These are phyloP conservation scores for Rhingia rostrata DNA, from an alignment of 2,888 invertebrate species.

Conservation along the genomic window DNA sequence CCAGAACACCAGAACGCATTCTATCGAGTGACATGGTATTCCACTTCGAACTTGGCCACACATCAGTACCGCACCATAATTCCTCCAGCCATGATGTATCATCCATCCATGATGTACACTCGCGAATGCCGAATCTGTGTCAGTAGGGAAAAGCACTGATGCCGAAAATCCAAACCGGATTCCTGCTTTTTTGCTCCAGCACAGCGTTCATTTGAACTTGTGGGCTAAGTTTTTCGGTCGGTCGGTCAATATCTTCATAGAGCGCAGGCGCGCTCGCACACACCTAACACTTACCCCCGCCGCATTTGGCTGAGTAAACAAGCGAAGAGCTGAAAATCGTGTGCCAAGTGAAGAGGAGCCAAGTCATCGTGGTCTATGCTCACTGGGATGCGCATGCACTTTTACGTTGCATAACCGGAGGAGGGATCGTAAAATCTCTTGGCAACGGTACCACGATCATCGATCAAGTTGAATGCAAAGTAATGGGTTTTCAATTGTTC, in stretches of 20 bases:
- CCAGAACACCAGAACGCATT: conserved; percentile 28
- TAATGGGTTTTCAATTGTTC: conserved; percentile 63
- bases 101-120: conserved; percentile 16
- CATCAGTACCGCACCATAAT: conserved; percentile 36
- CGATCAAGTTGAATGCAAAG: conserved; percentile 67
- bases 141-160: conserved; percentile 65
- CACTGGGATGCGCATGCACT: conserved; percentile 29
- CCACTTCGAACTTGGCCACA: conserved; percentile 60
- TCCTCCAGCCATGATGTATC: background rate
- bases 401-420: conserved; percentile 47
- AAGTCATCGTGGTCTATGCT: conserved; percentile 37
- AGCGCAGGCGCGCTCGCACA: conserved; percentile 22
- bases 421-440: conserved; percentile 3
- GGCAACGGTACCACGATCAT: conserved; percentile 42
- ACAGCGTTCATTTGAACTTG: conserved; percentile 63
- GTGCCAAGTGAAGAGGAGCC: conserved; percentile 61
- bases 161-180: conserved; percentile 73
- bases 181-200: conserved; percentile 1
- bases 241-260: conserved; percentile 57
- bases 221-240: conserved; percentile 54
- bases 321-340: conserved; percentile 38
- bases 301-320: conserved; percentile 36
- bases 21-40: conserved; percentile 27
- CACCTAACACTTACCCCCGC: conserved; percentile 16
- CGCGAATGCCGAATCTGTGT: conserved; percentile 49